Base-by-base conservation (phyloP, 2,888 invertebrate genomes). In the Leptodirus hochenwartii region DNA sequence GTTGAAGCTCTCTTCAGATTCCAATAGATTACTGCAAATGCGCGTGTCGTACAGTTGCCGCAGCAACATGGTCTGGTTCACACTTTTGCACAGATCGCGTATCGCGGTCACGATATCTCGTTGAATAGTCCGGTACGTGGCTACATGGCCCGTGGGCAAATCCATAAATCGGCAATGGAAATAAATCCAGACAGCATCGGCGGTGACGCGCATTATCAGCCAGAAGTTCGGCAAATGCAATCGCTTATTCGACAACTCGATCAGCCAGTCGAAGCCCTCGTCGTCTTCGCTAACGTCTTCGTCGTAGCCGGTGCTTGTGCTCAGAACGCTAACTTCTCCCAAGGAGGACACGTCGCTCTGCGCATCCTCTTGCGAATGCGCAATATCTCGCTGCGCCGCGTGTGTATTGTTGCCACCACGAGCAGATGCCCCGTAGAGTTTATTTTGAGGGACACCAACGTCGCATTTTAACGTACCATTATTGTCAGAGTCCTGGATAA, bases 51-150 rank as follows among this genome's bases (percentile, higher is more conserved):
- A 64, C 24, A 80, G 54, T 39, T 69, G 66, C 45, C 71, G 65
- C n/a, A 80, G 54, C 11, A 80, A 53, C 33, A 78, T 52, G 32
- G 65, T 66, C 51, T 78, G 71, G 52, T 77, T 78, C 4, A 77
- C 73, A 37, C 61, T 56, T 35, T 67, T 66, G 41, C 70, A 73
- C 14, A 69, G 59, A 31, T 59, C 56, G 40, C 59, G 60, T 35
- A 75, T 64, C 31, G 63, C 64, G 17, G 58, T 54, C 4, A 67
- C 57, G 4, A 69, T 57, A 31, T 51, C 52, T 37, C 58, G 53
- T 35, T 65, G 64, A 2, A 64, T 56, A 38, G 61, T 56, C 34
- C 56, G 50, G 40, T 66, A 67, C 30, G 54, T 47, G 16, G 55
- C 56, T 10, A 66, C 64, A 43, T 62, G 62, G 10, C 55, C 50